Base-by-base conservation (phyloP, 2,888 invertebrate genomes). In the Lochmaea crataegi region DNA sequence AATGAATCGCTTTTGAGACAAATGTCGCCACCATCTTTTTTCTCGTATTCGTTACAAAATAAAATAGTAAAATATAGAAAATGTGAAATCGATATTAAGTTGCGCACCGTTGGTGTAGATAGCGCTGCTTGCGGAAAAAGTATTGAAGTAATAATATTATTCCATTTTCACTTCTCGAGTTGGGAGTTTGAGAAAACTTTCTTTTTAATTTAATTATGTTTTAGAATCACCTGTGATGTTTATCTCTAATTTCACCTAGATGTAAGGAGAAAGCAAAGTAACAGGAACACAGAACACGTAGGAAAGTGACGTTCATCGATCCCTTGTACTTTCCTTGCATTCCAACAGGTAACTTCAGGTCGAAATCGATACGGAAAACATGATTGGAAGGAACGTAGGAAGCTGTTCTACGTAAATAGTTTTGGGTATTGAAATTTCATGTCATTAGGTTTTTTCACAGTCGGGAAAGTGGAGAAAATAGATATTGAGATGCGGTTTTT, bases 251-350 rank as follows among this genome's bases (percentile, higher is more conserved):
- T 76, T 83, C 82, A 86, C 85, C 85, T 85, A 82, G 81, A 82
- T 79, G 76, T 78, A 80, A 82, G 77, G 84, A 82, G 85, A 85
- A 85, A 85, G 83, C 84, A 68, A 71, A n/a, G 41, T 77, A 84
- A 68, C 84, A 85, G 85, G 85, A 80, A 61, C 69, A 60, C 83
- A 85, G 77, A 61, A 81, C 64, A 9, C 12, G 14, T 2, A 57
- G 75, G 60, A 18, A 41, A 65, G 70, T 41, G 64, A 12, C 7
- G 2, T 18, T 22, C 3, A 70, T 70, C 70, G 70, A 70, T 64
- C 18, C 18, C n/a, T 32, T 76, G 72, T 69, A 38, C 58, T 41
- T 56, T 41, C 69, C 69, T 64, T 53, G 6, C 53, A 38, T 64
- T 69, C 18, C 63, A 41, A 56, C 64, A 64, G 64, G 63, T 69